A percentile compares a stretch with the other conserved stretches of the same genome.
These are phyloP conservation scores for Nasonia giraulti DNA, from an alignment of 1,140 invertebrate species.

Conservation along the genomic window DNA sequence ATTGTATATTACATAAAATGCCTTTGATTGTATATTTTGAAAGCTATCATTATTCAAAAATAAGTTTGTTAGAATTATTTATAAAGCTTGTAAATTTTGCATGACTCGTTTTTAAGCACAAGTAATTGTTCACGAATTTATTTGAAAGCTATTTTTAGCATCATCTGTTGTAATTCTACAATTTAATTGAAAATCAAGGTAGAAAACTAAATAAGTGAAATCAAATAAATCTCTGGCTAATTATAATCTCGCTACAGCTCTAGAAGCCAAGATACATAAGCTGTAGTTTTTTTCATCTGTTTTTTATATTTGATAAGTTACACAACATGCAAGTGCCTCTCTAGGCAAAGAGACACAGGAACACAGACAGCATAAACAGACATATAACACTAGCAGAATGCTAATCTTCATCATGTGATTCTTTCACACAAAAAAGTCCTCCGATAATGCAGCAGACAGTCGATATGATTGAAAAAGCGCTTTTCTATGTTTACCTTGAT, in stretches of 20 bases:
- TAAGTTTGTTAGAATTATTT: not conserved
- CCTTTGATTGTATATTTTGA: not conserved
- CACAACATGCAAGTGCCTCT: not conserved
- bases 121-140: not conserved
- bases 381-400: not conserved
- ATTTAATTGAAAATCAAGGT: too few relatives aligned
- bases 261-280: not conserved
- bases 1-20: not conserved
- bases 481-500: not conserved
- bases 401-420: not conserved
- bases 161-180: not conserved
- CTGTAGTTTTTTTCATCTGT: not conserved
- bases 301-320: conserved; percentile 1
- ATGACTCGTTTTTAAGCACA: not conserved
- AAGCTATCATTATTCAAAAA: not conserved
- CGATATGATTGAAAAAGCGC: not conserved
- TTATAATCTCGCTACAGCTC: not conserved
- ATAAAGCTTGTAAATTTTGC: not conserved
- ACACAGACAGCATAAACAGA: not conserved
- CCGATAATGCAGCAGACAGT: not conserved
- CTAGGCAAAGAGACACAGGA: not conserved
- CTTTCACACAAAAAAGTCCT: not conserved
- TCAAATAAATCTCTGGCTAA: not conserved
- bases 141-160: not conserved
- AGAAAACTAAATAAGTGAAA: too few relatives aligned